These are phyloP conservation scores for Macroglossus sobrinus DNA, from an alignment of 2,113 vertebrate genomes.

Conservation along the genomic window DNA sequence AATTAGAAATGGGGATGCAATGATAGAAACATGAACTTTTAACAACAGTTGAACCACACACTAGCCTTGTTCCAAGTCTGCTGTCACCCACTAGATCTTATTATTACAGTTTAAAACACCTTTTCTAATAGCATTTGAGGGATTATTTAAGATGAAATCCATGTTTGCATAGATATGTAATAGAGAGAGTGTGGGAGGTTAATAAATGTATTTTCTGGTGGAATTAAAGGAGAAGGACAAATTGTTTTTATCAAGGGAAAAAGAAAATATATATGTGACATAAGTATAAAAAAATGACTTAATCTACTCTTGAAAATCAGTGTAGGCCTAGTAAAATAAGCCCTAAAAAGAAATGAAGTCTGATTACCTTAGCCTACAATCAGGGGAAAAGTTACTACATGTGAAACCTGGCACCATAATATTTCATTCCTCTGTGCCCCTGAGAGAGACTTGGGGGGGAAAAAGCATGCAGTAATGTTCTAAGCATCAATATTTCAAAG, in stretches of 20 bases:
- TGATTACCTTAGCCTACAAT: background rate
- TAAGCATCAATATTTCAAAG: background rate
- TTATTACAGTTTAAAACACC: slow-evolving; percentile 53
- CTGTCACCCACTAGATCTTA: slow-evolving; percentile 61
- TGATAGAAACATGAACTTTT: slow-evolving; percentile 73
- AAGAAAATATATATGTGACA: background rate
- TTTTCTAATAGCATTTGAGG: slow-evolving; percentile 67
- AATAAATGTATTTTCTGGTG: background rate
- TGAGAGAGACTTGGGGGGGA: background rate
- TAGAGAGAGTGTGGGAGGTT: background rate
- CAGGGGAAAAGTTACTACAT: background rate
- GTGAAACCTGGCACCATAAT: background rate
- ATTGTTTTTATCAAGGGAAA: slow-evolving; percentile 21
- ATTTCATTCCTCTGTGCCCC: background rate
- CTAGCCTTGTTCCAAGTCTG: slow-evolving; percentile 55
- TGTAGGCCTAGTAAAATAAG: background rate
- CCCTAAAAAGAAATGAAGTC: background rate
- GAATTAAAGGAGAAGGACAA: slow-evolving; percentile 6
- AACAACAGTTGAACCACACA: slow-evolving; percentile 64
- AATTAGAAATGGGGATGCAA: slow-evolving; percentile 72
- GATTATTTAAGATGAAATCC: slow-evolving; percentile 63
- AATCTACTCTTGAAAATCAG: background rate
- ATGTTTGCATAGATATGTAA: background rate
- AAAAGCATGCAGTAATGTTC: background rate
- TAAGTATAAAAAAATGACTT: background rate